A percentile compares a stretch with the other conserved stretches of the same genome.
Conservation (phyloP, 2,888 invertebrate genomes). For the Tanytarsus gracilentus region DNA sequence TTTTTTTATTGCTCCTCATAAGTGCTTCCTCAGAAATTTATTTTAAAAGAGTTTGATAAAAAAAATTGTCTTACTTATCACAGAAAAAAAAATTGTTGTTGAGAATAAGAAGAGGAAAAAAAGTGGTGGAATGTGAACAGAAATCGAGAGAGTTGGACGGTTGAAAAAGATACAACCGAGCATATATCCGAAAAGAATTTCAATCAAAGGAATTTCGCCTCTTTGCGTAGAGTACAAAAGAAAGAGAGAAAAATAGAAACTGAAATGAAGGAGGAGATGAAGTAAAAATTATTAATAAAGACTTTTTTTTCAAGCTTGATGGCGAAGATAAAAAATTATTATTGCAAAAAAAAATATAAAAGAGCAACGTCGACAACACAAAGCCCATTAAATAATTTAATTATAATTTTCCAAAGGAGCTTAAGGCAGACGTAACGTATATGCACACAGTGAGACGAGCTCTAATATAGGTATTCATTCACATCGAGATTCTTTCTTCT, state of each 20-base stretch:
- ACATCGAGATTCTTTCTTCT: conserved; percentile 28
- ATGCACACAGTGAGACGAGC: background rate
- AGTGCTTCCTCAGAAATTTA: too few relatives aligned
- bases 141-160: background rate
- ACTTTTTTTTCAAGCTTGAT: too few relatives aligned
- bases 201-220: too few relatives aligned
- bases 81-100: background rate
- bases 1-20: too few relatives aligned
- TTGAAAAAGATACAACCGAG: background rate
- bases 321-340: background rate
- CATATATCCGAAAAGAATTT: conserved; percentile 8
- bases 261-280: background rate
- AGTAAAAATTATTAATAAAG: too few relatives aligned
- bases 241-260: background rate
- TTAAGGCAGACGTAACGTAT: too few relatives aligned
- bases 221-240: conserved; percentile 9
- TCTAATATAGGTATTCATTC: conserved; percentile 17
- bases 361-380: background rate
- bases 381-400: conserved; percentile 28
- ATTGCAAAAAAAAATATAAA: conserved; percentile 7
- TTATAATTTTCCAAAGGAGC: too few relatives aligned
- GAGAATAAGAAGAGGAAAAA: background rate
- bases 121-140: conserved; percentile 27
- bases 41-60: too few relatives aligned
- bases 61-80: too few relatives aligned